phyloP scores from a whole-genome alignment of 1,140 invertebrate species.

The Araneus ventricosus region DNA sequence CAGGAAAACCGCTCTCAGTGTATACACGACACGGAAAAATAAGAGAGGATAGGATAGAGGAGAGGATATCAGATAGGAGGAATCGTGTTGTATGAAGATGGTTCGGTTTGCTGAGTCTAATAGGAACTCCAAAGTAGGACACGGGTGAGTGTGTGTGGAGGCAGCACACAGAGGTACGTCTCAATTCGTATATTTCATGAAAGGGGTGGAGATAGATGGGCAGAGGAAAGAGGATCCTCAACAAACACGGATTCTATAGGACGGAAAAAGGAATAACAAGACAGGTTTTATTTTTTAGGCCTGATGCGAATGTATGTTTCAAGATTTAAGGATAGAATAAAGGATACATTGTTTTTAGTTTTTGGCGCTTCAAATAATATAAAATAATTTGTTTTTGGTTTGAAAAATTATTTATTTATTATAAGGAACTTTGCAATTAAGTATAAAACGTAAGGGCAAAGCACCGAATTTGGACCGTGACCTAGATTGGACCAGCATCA shows the following conservation, averaged over 20 bases:
- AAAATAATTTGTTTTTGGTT: not conserved
- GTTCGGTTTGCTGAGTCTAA: slow-evolving; percentile 18
- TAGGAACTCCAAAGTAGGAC: not conserved
- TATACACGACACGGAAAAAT: not conserved
- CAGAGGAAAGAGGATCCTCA: not conserved
- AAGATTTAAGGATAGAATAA: not conserved
- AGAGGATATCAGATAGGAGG: not conserved
- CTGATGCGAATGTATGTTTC: not conserved
- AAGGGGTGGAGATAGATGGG: not conserved
- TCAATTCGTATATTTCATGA: not conserved
- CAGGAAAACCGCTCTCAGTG: not conserved
- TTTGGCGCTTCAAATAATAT: not conserved
- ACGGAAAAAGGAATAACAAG: not conserved
- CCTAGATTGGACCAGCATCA: no score
- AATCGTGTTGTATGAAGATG: slow-evolving; percentile 3
- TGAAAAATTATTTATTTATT: no score
- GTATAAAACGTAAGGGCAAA: no score
- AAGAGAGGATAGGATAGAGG: not conserved
- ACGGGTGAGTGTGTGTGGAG: not conserved
- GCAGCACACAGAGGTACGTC: not conserved
- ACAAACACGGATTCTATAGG: not conserved
- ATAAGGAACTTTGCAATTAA: no score
- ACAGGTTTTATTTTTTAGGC: not conserved
- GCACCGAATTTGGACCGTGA: no score
- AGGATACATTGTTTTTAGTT: not conserved